A percentile compares a stretch with the other conserved stretches of the same genome.
Evolutionary conservation across 1,140 invertebrate species (phyloP).

Genomic region (Zaprionus capensis): DNA sequence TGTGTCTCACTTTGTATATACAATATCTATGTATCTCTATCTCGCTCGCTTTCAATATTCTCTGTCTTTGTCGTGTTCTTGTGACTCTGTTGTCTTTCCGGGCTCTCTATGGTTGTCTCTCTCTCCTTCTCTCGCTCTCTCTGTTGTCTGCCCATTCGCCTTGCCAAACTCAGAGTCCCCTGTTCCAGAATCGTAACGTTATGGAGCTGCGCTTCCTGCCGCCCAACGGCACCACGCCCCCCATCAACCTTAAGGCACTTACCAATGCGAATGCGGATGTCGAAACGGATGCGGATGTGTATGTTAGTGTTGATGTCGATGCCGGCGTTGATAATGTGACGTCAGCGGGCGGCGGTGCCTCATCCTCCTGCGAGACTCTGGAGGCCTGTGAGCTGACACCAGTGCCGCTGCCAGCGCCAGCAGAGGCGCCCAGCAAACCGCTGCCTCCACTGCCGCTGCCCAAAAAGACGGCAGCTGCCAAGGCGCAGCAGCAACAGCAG

Average conservation of each 20-base stretch:
- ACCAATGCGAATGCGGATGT: constrained; percentile 9
- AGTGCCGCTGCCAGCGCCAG: constrained; percentile 6
- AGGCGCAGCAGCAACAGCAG: constrained; percentile 40
- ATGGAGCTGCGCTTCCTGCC: constrained; percentile 84
- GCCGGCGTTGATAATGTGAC: constrained; percentile 11
- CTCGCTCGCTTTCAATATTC: constrained; percentile 4
- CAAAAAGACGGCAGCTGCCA: constrained; percentile 49
- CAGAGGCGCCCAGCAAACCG: constrained; percentile 70
- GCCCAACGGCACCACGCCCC: constrained; percentile 30
- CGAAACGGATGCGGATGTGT: neutral
- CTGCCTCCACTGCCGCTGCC: constrained; percentile 73
- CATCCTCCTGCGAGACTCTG: constrained; percentile 79
- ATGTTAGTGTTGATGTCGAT: constrained; percentile 15
- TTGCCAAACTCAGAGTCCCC: constrained; percentile 62
- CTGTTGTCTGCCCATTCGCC: constrained; percentile 42
- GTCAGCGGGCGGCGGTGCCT: constrained; percentile 46
- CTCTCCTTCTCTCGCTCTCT: neutral
- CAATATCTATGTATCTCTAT: constrained; percentile 4
- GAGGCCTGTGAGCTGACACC: constrained; percentile 66
- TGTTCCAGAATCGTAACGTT: constrained; percentile 84
- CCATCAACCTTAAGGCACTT: constrained; percentile 8
- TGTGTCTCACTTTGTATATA: neutral
- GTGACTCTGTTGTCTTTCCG: constrained; percentile 8
- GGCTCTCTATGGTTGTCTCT: neutral
- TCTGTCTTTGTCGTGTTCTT: neutral